A percentile compares a stretch with the other conserved stretches of the same genome.
These are phyloP conservation scores for Phalacrocorax carbo DNA, from an alignment of 2,113 vertebrate species.

Conservation along the genomic window DNA sequence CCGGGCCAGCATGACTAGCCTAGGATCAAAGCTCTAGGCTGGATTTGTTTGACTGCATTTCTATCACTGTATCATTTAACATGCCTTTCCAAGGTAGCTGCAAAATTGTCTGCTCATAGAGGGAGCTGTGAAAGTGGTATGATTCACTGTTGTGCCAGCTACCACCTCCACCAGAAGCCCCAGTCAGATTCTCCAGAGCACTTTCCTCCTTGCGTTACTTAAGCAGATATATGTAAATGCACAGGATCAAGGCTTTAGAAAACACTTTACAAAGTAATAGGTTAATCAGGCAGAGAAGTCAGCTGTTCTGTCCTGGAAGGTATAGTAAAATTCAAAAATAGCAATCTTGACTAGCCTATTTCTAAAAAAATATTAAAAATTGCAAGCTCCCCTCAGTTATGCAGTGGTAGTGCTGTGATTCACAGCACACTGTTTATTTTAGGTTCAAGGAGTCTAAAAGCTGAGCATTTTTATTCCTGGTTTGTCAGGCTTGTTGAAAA, in stretches of 20 bases:
- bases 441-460: background rate
- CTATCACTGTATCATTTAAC: background rate
- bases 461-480: background rate
- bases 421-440: background rate
- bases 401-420: background rate
- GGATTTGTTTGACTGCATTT: background rate
- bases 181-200: background rate
- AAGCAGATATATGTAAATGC: background rate
- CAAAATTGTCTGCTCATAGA: background rate
- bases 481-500: background rate
- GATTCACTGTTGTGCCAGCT: no score
- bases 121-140: background rate
- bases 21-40: background rate
- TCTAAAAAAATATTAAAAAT: background rate
- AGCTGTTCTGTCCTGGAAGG: background rate
- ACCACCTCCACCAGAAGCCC: background rate
- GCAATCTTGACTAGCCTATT: background rate
- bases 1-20: background rate
- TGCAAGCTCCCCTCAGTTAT: background rate
- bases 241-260: background rate
- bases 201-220: background rate
- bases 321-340: background rate
- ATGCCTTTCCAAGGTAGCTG: background rate
- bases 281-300: background rate
- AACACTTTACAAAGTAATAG: background rate